Conservation (phyloP, 2,113 vertebrate species). For the Brienomyrus longianalis region DNA sequence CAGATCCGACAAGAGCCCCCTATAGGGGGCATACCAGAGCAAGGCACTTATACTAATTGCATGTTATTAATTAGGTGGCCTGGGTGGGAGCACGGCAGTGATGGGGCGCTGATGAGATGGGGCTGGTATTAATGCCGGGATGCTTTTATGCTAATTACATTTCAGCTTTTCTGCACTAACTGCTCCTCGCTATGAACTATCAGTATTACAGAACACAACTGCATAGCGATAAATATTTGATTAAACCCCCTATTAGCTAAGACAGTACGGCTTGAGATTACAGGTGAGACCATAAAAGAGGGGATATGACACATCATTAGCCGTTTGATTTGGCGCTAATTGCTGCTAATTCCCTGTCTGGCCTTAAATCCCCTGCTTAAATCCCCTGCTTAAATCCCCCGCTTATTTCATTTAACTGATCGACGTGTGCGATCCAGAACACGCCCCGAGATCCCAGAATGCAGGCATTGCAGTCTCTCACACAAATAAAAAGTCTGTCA, state of each 20-base stretch:
- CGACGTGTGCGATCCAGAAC: background rate
- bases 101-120: constrained; percentile 33
- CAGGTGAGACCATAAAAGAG: constrained; percentile 53
- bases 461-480: background rate
- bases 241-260: constrained; percentile 25
- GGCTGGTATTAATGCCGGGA: constrained; percentile 33
- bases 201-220: constrained; percentile 32
- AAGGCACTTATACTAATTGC: constrained; percentile 48
- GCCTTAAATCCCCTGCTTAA: constrained; percentile 61
- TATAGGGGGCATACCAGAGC: constrained; percentile 27
- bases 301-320: constrained; percentile 57
- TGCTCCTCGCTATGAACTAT: constrained; percentile 39
- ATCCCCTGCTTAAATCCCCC: constrained; percentile 49
- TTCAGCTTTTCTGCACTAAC: background rate
- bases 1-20: constrained; percentile 33
- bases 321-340: constrained; percentile 61
- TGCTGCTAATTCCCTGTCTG: constrained; percentile 63
- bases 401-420: background rate
- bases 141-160: constrained; percentile 33
- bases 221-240: constrained; percentile 34
- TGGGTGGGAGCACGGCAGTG: background rate
- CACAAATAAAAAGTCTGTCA: background rate
- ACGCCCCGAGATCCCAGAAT: background rate
- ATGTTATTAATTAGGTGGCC: constrained; percentile 43
- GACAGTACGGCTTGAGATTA: constrained; percentile 46